These are phyloP conservation scores for Tinea semifulvella DNA, from an alignment of 2,888 invertebrate genomes.

Conservation along the genomic window DNA sequence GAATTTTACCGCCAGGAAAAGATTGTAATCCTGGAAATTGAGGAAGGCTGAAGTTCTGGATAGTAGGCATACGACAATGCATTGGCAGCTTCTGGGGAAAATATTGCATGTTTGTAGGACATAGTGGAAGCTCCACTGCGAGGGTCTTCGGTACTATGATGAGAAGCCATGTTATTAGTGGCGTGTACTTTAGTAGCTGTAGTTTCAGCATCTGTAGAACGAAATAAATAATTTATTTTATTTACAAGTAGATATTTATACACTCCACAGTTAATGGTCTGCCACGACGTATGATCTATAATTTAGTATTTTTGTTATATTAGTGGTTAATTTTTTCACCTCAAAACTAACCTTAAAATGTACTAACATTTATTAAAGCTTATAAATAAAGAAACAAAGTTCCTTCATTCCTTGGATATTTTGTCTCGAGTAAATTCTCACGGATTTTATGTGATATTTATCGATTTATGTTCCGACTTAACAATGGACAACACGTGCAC, in stretches of 20 bases:
- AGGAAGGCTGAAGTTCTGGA: slow-evolving; percentile 21
- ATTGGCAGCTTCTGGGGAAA: slow-evolving; percentile 52
- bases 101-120: slow-evolving; percentile 41
- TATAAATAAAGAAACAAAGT: too few relatives aligned
- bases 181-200: not conserved
- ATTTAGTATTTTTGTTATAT: too few relatives aligned
- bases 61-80: slow-evolving; percentile 51
- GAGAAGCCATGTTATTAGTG: not conserved
- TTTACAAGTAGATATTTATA: too few relatives aligned
- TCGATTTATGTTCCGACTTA: too few relatives aligned
- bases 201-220: not conserved
- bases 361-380: too few relatives aligned
- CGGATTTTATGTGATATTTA: too few relatives aligned
- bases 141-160: not conserved
- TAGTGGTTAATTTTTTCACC: too few relatives aligned
- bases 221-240: not conserved
- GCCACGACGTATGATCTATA: too few relatives aligned
- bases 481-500: not conserved
- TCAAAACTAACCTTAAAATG: too few relatives aligned
- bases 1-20: slow-evolving; percentile 18
- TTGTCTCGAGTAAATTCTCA: too few relatives aligned
- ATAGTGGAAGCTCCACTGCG: slow-evolving; percentile 39
- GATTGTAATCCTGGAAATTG: not conserved
- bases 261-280: too few relatives aligned
- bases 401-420: too few relatives aligned